Conservation (phyloP, 2,888 invertebrate species). For the Leptopilina myrica region DNA sequence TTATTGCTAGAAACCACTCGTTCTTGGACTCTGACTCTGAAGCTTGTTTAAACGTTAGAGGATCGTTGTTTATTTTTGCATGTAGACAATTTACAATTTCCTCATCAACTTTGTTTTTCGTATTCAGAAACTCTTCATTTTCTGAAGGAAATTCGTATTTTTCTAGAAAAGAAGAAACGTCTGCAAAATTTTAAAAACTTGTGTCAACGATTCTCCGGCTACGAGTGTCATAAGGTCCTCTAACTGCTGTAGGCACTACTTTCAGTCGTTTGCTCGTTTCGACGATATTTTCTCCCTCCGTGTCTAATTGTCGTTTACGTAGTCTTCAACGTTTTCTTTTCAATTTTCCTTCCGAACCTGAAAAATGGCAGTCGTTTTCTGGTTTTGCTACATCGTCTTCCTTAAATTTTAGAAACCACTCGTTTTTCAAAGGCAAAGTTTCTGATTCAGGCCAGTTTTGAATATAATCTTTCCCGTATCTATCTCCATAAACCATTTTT, state of each 20-base stretch:
- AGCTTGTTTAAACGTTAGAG: slow-evolving; percentile 26
- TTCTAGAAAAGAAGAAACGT: too few species aligned
- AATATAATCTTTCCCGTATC: slow-evolving; percentile 44
- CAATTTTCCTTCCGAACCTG: not conserved
- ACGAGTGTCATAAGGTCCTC: too few species aligned
- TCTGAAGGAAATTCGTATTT: too few species aligned
- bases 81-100: too few species aligned
- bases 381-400: not conserved
- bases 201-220: too few species aligned
- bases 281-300: slow-evolving; percentile 13
- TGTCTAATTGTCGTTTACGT: slow-evolving; percentile 30
- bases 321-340: slow-evolving; percentile 8
- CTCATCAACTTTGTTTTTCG: too few species aligned
- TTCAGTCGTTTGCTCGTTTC: too few species aligned
- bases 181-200: too few species aligned
- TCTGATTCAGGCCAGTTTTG: not conserved
- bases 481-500: slow-evolving; percentile 57
- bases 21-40: slow-evolving; percentile 30
- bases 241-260: too few species aligned
- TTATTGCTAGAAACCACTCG: slow-evolving; percentile 41
- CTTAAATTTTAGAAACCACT: not conserved
- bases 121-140: too few species aligned
- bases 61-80: not conserved
- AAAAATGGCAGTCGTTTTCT: not conserved
- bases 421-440: not conserved